These are phyloP conservation scores for Lordiphosa clarofinis DNA, from an alignment of 1,140 invertebrate genomes.

Conservation along the genomic window DNA sequence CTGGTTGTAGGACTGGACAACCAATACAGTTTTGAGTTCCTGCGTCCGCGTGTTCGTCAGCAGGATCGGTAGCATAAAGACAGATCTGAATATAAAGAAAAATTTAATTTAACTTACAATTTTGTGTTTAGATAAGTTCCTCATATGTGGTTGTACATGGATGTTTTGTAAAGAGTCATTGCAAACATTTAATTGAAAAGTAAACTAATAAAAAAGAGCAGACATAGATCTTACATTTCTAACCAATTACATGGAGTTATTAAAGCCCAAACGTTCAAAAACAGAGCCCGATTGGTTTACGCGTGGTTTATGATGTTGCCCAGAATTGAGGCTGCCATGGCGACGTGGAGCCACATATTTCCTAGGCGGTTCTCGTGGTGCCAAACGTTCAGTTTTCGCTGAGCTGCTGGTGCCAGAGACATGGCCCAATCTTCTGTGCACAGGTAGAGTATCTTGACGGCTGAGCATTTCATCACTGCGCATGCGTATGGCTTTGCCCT, in stretches of 20 bases:
- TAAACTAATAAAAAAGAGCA: constrained; percentile 32
- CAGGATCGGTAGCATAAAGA: too few relatives aligned
- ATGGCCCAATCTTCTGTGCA: constrained; percentile 59
- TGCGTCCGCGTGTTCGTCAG: too few relatives aligned
- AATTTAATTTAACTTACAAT: too few relatives aligned
- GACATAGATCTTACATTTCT: constrained; percentile 16
- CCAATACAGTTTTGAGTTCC: too few relatives aligned
- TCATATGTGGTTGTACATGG: too few relatives aligned
- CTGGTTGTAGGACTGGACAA: too few relatives aligned
- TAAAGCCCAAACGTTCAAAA: constrained; percentile 74
- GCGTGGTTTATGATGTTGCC: constrained; percentile 28
- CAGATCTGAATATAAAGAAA: too few relatives aligned
- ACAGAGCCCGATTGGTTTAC: constrained; percentile 52
- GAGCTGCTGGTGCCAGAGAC: not conserved
- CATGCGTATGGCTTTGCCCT: constrained; percentile 64
- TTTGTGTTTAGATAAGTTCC: too few relatives aligned
- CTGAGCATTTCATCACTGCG: constrained; percentile 68
- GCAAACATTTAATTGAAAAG: constrained; percentile 40
- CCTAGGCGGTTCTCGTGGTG: constrained; percentile 15
- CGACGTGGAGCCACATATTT: constrained; percentile 24
- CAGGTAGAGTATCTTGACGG: constrained; percentile 57
- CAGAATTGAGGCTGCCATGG: constrained; percentile 45
- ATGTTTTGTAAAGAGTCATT: too few relatives aligned
- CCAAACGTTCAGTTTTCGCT: constrained; percentile 17
- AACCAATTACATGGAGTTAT: constrained; percentile 50